phyloP scores from a whole-genome alignment of 2,888 invertebrate species.

The Lasius platythorax region DNA sequence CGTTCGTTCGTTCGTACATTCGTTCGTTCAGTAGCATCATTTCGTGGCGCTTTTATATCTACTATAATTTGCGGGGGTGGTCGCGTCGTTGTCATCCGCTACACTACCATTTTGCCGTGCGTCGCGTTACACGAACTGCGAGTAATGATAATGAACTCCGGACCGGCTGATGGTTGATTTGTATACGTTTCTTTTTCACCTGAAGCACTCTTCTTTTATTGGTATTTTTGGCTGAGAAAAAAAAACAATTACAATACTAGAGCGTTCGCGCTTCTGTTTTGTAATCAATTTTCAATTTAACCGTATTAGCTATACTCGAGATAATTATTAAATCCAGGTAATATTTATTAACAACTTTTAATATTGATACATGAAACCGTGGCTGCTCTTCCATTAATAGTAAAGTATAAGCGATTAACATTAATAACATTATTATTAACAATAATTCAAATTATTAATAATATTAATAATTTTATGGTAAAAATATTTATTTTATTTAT shows the following conservation, averaged over 20 bases:
- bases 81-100: constrained; percentile 67
- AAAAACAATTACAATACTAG: background rate
- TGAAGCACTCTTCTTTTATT: background rate
- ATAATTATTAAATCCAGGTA: constrained; percentile 17
- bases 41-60: constrained; percentile 79
- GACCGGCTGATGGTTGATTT: constrained; percentile 71
- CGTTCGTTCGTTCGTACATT: constrained; percentile 56
- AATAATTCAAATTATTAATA: background rate
- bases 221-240: background rate
- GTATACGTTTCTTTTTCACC: constrained; percentile 42
- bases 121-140: constrained; percentile 72
- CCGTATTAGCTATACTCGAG: constrained; percentile 3
- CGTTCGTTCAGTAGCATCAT: constrained; percentile 72
- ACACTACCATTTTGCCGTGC: constrained; percentile 53
- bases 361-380: constrained; percentile 1
- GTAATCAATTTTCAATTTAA: constrained; percentile 33
- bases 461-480: background rate
- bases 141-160: constrained; percentile 78
- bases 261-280: constrained; percentile 4
- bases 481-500: background rate
- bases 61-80: constrained; percentile 75
- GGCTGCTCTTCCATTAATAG: background rate
- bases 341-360: constrained; percentile 17
- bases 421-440: background rate
- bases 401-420: background rate